Percentiles rank a stretch among this genome's conserved stretches.
Conservation (phyloP, 2,888 invertebrate genomes). For the Nasonovia ribisnigri region DNA sequence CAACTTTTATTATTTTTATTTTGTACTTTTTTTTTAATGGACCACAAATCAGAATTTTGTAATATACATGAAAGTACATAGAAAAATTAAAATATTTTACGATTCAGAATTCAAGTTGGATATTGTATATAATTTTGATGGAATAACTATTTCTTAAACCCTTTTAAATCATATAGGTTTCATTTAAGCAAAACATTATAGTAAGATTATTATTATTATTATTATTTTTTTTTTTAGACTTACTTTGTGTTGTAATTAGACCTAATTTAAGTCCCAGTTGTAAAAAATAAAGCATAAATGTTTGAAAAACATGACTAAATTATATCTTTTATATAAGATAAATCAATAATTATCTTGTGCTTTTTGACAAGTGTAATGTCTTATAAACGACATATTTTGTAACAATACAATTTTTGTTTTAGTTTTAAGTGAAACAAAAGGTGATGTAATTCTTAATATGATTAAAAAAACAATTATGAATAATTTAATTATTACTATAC, state of each 20-base stretch:
- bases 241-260: constrained; percentile 64
- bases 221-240: constrained; percentile 46
- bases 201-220: constrained; percentile 52
- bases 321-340: constrained; percentile 61
- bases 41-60: constrained; percentile 38
- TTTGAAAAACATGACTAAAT: constrained; percentile 60
- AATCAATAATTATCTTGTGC: constrained; percentile 52
- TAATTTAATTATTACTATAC: constrained; percentile 63
- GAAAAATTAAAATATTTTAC: constrained; percentile 24
- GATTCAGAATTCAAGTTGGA: constrained; percentile 27
- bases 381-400: constrained; percentile 49
- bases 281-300: constrained; percentile 60
- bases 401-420: constrained; percentile 61
- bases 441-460: constrained; percentile 65
- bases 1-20: constrained; percentile 50
- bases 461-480: constrained; percentile 48
- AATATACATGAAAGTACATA: constrained; percentile 51
- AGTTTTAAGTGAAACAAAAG: constrained; percentile 65
- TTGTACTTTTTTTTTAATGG: constrained; percentile 37
- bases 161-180: constrained; percentile 55
- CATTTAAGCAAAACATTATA: constrained; percentile 57
- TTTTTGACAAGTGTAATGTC: constrained; percentile 48
- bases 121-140: constrained; percentile 60
- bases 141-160: constrained; percentile 51
- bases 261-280: constrained; percentile 60